phyloP scores from a whole-genome alignment of 2,113 vertebrate genomes.

The Calidris pygmaea region DNA sequence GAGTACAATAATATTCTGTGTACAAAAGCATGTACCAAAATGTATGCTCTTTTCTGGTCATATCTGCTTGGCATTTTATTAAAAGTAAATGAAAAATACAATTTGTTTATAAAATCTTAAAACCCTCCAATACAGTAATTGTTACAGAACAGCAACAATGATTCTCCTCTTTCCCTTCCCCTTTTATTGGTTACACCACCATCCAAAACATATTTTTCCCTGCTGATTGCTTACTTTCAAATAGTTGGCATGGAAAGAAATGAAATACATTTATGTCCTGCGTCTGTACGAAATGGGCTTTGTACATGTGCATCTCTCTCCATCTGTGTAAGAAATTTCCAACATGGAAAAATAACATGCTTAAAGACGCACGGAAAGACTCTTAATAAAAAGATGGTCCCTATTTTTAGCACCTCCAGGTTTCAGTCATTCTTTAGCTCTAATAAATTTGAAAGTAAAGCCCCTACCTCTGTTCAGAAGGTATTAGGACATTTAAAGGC shows the following conservation, averaged over 20 bases:
- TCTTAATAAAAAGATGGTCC: neutral
- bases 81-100: slow-evolving; percentile 17
- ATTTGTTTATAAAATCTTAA: slow-evolving; percentile 16
- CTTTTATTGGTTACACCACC: neutral
- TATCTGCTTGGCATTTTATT: slow-evolving; percentile 10
- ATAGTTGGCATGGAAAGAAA: neutral
- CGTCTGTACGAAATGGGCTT: neutral
- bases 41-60: neutral
- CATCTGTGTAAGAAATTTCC: neutral
- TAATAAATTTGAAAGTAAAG: neutral
- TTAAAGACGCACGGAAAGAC: neutral
- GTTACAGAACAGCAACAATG: slow-evolving; percentile 2
- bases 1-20: neutral
- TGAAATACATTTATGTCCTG: neutral
- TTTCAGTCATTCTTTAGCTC: neutral
- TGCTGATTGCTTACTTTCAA: neutral
- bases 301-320: neutral
- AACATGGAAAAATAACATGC: neutral
- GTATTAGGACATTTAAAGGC: slow-evolving; percentile 49
- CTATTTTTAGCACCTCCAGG: neutral
- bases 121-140: neutral
- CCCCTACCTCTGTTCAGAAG: slow-evolving; percentile 6
- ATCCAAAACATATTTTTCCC: neutral
- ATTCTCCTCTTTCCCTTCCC: neutral
- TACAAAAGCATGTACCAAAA: neutral